A percentile compares a stretch with the other conserved stretches of the same genome.
These are phyloP conservation scores for Campoplex nolae DNA, from an alignment of 2,888 invertebrate genomes.

Conservation along the genomic window DNA sequence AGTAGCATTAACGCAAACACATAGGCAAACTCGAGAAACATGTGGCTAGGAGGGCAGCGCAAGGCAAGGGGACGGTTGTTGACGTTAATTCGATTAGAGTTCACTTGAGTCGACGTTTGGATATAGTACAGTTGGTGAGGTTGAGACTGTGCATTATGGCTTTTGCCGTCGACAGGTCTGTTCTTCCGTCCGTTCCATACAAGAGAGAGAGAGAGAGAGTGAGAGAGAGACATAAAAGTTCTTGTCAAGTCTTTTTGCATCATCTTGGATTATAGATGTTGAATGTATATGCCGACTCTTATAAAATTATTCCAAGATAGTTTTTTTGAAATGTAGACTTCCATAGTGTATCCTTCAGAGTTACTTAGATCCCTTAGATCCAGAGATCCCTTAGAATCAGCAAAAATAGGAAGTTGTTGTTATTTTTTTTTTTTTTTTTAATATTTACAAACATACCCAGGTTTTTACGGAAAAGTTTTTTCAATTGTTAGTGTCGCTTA, in stretches of 20 bases:
- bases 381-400: no score
- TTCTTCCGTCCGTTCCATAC: slow-evolving; percentile 4
- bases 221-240: not conserved
- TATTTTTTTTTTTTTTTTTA: no score
- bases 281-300: not conserved
- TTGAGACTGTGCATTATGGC: slow-evolving; percentile 32
- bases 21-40: slow-evolving; percentile 23
- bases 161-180: slow-evolving; percentile 46
- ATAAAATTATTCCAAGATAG: not conserved
- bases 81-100: slow-evolving; percentile 66
- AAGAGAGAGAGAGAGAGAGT: not conserved
- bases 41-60: slow-evolving; percentile 21
- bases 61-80: slow-evolving; percentile 38
- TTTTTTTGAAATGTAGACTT: not conserved
- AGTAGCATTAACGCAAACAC: slow-evolving; percentile 30
- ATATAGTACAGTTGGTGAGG: slow-evolving; percentile 19
- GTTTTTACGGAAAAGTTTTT: no score
- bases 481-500: no score
- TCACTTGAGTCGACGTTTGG: slow-evolving; percentile 61
- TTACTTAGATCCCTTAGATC: no score
- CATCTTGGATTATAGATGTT: not conserved
- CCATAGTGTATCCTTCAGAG: not conserved
- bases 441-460: no score
- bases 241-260: not conserved
- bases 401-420: no score